Evolutionary conservation across 2,888 invertebrate genomes (phyloP).

Genomic region (Tetheella fluctuosa): DNA sequence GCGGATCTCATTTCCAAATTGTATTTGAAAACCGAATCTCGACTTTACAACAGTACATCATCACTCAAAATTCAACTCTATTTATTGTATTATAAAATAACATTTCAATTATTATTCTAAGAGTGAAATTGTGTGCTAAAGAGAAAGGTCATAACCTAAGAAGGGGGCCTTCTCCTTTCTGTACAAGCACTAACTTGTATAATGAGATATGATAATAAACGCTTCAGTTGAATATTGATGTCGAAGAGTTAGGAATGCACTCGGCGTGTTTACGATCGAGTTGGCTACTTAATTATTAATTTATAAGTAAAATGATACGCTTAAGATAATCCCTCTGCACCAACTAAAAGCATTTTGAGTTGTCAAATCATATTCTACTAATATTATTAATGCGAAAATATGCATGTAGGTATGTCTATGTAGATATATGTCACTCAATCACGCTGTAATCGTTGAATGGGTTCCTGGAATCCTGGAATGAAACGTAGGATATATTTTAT

Average conservation of each 20-base stretch:
- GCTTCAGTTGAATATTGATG: conserved; percentile 82
- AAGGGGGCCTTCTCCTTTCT: conserved; percentile 66
- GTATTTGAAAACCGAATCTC: conserved; percentile 80
- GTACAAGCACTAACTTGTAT: conserved; percentile 83
- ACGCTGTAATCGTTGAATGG: too few species aligned
- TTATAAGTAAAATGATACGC: not conserved
- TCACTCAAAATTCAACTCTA: conserved; percentile 44
- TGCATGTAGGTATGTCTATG: too few species aligned
- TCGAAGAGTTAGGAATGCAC: conserved; percentile 78
- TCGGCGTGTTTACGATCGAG: conserved; percentile 66
- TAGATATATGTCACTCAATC: too few species aligned
- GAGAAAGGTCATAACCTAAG: conserved; percentile 75
- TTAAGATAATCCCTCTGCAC: not conserved
- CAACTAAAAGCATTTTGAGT: too few species aligned
- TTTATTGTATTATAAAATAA: conserved; percentile 37
- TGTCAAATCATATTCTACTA: too few species aligned
- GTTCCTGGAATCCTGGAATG: too few species aligned
- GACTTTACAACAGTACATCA: conserved; percentile 65
- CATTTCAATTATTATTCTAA: conserved; percentile 37
- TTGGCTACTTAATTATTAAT: conserved; percentile 15
- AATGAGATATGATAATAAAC: conserved; percentile 85
- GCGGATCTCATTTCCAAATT: conserved; percentile 84
- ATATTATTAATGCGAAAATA: too few species aligned
- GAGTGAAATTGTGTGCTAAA: conserved; percentile 62
- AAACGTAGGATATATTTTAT: too few species aligned